phyloP scores from a whole-genome alignment of 2,888 invertebrate species.

The Synergus itoensis region DNA sequence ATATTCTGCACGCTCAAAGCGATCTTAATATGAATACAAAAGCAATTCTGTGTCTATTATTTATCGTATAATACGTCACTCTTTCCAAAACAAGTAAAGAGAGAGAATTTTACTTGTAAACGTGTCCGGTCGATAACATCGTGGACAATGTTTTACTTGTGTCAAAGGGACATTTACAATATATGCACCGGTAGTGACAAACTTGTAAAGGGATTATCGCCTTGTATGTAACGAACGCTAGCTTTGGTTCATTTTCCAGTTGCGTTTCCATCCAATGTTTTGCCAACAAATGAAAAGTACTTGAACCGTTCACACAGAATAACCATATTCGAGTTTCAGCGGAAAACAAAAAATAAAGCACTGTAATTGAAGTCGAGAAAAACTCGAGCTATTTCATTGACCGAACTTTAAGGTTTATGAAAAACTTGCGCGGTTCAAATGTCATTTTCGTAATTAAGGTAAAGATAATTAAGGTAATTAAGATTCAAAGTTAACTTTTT shows the following conservation, averaged over 20 bases:
- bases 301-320: too few species aligned
- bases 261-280: background rate
- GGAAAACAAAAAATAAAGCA: too few species aligned
- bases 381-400: too few species aligned
- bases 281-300: background rate
- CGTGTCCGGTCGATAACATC: slow-evolving; percentile 47
- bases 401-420: too few species aligned
- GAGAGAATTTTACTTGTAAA: background rate
- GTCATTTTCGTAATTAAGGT: too few species aligned
- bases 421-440: too few species aligned
- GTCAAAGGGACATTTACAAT: slow-evolving; percentile 63
- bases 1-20: slow-evolving; percentile 70
- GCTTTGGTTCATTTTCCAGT: background rate
- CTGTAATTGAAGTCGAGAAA: too few species aligned
- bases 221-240: background rate
- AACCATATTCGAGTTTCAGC: too few species aligned
- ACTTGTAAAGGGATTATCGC: background rate
- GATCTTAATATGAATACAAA: slow-evolving; percentile 77
- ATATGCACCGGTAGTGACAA: background rate
- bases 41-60: slow-evolving; percentile 75
- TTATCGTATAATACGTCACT: slow-evolving; percentile 65
- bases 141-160: slow-evolving; percentile 56
- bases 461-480: too few species aligned
- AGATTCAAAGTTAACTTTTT: too few species aligned
- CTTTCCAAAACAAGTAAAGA: background rate